A percentile compares a stretch with the other conserved stretches of the same genome.
Evolutionary conservation across 2,797 vertebrate species (phyloP).

Genomic region (Tapera naevia): DNA sequence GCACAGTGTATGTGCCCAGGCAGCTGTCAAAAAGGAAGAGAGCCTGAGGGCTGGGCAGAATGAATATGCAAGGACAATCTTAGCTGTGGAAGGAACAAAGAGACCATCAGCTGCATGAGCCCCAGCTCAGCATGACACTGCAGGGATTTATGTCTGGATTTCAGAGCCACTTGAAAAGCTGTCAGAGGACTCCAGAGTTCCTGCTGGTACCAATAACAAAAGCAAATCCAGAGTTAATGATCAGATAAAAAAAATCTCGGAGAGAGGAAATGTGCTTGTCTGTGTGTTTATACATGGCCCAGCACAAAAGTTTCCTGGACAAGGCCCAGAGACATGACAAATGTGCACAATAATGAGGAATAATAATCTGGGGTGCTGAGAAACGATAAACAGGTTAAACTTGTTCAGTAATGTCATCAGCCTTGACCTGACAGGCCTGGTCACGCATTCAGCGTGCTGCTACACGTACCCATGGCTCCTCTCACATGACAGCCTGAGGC

Average conservation of each 20-base stretch:
- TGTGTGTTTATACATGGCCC: neutral
- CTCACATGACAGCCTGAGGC: neutral
- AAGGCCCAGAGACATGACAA: constrained; percentile 54
- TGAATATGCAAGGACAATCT: neutral
- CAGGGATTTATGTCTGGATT: neutral
- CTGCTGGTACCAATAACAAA: neutral
- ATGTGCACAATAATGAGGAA: constrained; percentile 27
- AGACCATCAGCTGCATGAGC: neutral
- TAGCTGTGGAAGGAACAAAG: constrained; percentile 11
- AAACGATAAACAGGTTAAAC: constrained; percentile 42
- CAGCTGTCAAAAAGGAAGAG: neutral
- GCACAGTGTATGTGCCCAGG: fast-evolving
- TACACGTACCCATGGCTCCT: neutral
- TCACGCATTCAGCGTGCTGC: neutral
- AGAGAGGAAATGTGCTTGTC: neutral
- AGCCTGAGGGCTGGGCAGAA: neutral
- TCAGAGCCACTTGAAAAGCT: constrained; percentile 20
- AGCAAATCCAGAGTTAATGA: neutral
- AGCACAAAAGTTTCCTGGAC: constrained; percentile 3
- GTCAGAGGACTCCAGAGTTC: neutral
- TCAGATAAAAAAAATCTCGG: neutral
- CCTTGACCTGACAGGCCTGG: neutral
- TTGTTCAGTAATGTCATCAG: constrained; percentile 33
- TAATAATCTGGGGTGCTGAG: constrained; percentile 24
- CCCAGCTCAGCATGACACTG: neutral